These are phyloP conservation scores for Arrhopalites spinosus DNA, from an alignment of 2,888 invertebrate species.

Conservation along the genomic window DNA sequence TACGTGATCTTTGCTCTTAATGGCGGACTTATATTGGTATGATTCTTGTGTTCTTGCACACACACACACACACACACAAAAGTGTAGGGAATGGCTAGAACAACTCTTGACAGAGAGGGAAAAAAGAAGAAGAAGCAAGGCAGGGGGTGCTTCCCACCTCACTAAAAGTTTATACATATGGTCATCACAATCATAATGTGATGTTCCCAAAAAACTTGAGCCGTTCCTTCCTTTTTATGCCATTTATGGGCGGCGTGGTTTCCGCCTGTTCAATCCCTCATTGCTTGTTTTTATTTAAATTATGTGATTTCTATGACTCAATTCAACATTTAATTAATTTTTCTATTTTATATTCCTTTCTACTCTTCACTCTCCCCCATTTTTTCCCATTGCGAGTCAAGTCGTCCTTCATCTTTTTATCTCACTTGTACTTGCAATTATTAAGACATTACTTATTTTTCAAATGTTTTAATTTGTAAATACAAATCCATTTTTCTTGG, in stretches of 20 bases:
- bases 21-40: constrained; percentile 52
- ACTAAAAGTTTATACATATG: constrained; percentile 26
- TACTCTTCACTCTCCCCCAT: not conserved
- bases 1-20: constrained; percentile 57
- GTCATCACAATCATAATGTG: constrained; percentile 14
- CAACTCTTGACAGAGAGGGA: constrained; percentile 19
- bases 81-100: constrained; percentile 9
- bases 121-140: constrained; percentile 22
- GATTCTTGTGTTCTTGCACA: constrained; percentile 12
- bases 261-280: constrained; percentile 35
- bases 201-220: constrained; percentile 21
- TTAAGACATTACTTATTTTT: too few species aligned
- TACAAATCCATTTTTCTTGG: too few species aligned
- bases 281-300: constrained; percentile 36
- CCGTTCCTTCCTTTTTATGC: constrained; percentile 29
- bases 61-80: constrained; percentile 6
- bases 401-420: too few species aligned
- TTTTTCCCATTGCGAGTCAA: not conserved
- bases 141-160: constrained; percentile 33
- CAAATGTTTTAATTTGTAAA: too few species aligned
- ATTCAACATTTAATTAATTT: constrained; percentile 22
- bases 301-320: constrained; percentile 40
- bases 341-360: too few species aligned
- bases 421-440: too few species aligned
- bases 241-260: constrained; percentile 36